Evolutionary conservation across 2,888 invertebrate genomes (phyloP).

Genomic region (Agriopis marginaria): DNA sequence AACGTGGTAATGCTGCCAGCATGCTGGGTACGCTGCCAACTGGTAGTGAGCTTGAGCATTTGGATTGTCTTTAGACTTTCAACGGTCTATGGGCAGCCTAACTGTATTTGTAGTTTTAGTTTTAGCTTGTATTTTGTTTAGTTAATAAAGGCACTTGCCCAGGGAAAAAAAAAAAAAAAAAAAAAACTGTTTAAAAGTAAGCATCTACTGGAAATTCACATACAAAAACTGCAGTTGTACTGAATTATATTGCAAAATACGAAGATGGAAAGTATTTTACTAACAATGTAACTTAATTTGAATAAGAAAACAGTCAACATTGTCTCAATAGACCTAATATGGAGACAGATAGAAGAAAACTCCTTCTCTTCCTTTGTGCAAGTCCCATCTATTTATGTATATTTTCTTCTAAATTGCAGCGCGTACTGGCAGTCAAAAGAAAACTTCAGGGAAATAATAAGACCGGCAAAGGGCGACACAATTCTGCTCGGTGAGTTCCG

Average conservation of each 20-base stretch:
- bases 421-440: constrained; percentile 20
- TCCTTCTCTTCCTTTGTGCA: constrained; percentile 12
- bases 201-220: not conserved
- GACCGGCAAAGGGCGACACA: not conserved
- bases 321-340: constrained; percentile 19
- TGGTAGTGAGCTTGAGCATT: too few relatives aligned
- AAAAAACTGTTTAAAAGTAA: too few relatives aligned
- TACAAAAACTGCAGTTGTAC: not conserved
- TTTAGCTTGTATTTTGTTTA: too few relatives aligned
- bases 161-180: too few relatives aligned
- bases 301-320: constrained; percentile 17
- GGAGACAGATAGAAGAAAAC: constrained; percentile 9
- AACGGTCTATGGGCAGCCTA: too few relatives aligned
- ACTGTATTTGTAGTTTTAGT: too few relatives aligned
- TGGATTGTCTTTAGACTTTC: too few relatives aligned
- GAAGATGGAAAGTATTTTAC: constrained; percentile 1
- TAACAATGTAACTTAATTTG: constrained; percentile 20
- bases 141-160: too few relatives aligned
- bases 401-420: constrained; percentile 21
- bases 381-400: constrained; percentile 21
- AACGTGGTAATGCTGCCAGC: too few relatives aligned
- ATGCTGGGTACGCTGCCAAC: too few relatives aligned
- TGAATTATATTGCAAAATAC: not conserved
- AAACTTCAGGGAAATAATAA: constrained; percentile 22
- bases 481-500: not conserved